A percentile compares a stretch with the other conserved stretches of the same genome.
Conservation (phyloP, 2,113 vertebrate species). For the Chaenogobius annularis region DNA sequence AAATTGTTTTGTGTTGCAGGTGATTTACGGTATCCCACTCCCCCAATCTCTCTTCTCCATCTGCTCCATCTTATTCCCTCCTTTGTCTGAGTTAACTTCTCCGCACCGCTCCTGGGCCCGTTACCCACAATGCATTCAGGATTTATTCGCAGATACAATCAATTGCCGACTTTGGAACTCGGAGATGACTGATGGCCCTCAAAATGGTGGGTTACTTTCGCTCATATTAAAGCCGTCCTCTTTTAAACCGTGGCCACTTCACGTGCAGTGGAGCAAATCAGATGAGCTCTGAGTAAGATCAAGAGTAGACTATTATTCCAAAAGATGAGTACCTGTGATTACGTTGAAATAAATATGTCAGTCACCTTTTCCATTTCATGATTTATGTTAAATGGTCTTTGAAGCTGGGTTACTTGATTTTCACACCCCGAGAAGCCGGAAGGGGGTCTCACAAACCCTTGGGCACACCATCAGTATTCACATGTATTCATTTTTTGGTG, state of each 20-base stretch:
- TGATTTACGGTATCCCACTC: slow-evolving; percentile 39
- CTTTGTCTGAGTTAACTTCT: slow-evolving; percentile 40
- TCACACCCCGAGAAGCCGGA: too few relatives aligned
- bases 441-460: too few relatives aligned
- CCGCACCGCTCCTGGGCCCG: slow-evolving; percentile 31
- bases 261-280: not conserved
- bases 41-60: slow-evolving; percentile 39
- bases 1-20: slow-evolving; percentile 32
- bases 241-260: slow-evolving; percentile 23
- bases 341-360: too few relatives aligned
- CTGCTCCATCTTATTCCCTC: slow-evolving; percentile 19
- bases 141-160: slow-evolving; percentile 54
- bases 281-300: not conserved
- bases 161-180: slow-evolving; percentile 41
- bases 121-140: slow-evolving; percentile 55
- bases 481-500: too few relatives aligned
- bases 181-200: slow-evolving; percentile 46
- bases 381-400: too few relatives aligned
- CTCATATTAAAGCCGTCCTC: slow-evolving; percentile 7
- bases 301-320: not conserved
- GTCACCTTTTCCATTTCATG: too few relatives aligned
- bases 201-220: slow-evolving; percentile 19
- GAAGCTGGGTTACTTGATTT: too few relatives aligned
- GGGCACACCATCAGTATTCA: too few relatives aligned
- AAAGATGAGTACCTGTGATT: too few relatives aligned